phyloP scores from a whole-genome alignment of 1,140 invertebrate species.

The Mizuhopecten yessoensis region DNA sequence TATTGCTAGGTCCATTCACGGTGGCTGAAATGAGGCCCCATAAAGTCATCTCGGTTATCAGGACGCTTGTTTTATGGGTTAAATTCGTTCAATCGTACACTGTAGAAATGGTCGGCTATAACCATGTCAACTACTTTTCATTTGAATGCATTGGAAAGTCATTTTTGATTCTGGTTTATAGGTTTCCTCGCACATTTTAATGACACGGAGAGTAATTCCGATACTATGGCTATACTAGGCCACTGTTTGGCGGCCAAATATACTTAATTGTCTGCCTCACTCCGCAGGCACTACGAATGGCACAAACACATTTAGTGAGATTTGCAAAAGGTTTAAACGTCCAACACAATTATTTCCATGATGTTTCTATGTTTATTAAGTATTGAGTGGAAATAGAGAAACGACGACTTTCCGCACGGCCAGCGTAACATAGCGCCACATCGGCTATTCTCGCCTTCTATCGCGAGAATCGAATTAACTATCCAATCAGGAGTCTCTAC shows the following conservation, averaged over 20 bases:
- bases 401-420: background rate
- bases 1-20: background rate
- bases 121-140: constrained; percentile 6
- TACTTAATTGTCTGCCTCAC: constrained; percentile 1
- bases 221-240: background rate
- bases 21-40: background rate
- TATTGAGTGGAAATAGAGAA: background rate
- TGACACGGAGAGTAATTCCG: background rate
- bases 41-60: constrained; percentile 1
- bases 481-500: background rate
- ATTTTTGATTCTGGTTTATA: constrained; percentile 22
- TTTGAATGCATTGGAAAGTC: constrained; percentile 7
- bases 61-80: constrained; percentile 3
- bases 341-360: constrained; percentile 6
- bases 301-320: background rate
- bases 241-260: background rate
- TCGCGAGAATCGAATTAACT: background rate
- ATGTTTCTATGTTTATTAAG: constrained; percentile 18
- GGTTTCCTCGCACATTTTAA: background rate
- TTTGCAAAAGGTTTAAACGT: background rate
- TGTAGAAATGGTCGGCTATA: background rate
- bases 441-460: background rate
- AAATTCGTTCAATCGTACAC: background rate
- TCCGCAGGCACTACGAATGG: background rate
- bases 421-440: background rate